Evolutionary conservation across 2,888 invertebrate species (phyloP), one percentile per base, ranked within the genome.

Genomic region (Helobdella robusta): DNA sequence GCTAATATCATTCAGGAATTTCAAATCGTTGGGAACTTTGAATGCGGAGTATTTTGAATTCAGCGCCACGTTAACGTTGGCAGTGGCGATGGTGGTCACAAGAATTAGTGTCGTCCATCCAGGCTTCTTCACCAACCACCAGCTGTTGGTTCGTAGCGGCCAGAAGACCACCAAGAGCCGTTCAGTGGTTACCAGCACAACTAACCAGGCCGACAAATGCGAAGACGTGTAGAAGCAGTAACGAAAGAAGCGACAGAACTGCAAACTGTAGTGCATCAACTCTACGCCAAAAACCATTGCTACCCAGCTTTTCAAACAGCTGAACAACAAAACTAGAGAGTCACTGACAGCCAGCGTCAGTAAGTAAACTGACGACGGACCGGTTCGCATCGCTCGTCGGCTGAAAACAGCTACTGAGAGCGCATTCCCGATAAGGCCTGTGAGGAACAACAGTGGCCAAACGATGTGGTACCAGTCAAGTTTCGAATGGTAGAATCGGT

Each of bases 161-260:
- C 54, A 54, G 30, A 28, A 18, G 11, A 54, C 54, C 6, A 54
- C 54, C 20, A 54, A 30, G 25, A 54, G 23, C 18, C 54, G 54
- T 54, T 54, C 54, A 18, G 54, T 30, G 18, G 54, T 54, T 18
- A 54, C 54, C 6, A 54, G 54, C 4, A 54, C 54, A 54, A 54
- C 2, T 28, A 54, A 18, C 54, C 54, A 54, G 11, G 54, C 54
- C 3, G 54, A 54, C 18, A 54, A 28, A 20, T 54, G 54, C 23
- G 54, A 28, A 25, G 54, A 25, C 28, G 54, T 28, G 23, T 54
- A 54, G 28, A 54, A 54, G 3, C 54, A 18, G 28, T 54, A 54
- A 3, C n/a, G 54, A 54, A 54, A 28, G 28, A 54, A 2, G 23
- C 28, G 23, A 11, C 54, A 54, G 4, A 18, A 54, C 18, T 5